Percentiles rank a stretch among this genome's conserved stretches.
These are phyloP conservation scores for Acyrthosiphon pisum DNA, from an alignment of 1,140 invertebrate species.

Conservation along the genomic window DNA sequence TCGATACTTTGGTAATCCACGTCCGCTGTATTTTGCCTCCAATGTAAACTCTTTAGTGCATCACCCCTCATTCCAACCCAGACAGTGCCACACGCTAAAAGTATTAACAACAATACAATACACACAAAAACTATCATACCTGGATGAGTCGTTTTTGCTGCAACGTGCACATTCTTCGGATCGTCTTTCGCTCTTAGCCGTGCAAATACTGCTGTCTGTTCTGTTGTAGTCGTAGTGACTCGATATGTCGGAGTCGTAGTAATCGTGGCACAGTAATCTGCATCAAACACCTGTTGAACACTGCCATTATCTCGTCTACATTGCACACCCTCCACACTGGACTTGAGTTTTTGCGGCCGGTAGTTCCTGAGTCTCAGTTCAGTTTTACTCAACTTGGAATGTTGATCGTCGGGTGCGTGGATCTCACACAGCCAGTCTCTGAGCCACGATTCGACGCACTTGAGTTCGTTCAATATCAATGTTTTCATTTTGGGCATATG, in stretches of 20 bases:
- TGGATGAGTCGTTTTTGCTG: no score
- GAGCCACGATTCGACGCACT: slow-evolving; percentile 8
- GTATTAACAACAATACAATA: background rate
- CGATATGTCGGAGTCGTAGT: background rate
- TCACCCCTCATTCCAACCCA: background rate
- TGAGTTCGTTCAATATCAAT: background rate
- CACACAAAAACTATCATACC: background rate
- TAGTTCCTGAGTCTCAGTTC: background rate
- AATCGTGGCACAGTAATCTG: background rate
- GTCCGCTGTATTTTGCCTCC: background rate
- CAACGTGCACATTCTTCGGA: background rate
- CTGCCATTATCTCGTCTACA: background rate
- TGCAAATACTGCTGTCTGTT: background rate
- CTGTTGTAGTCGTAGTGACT: background rate
- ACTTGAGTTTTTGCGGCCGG: no score
- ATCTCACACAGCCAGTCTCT: slow-evolving; percentile 46
- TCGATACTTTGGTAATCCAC: slow-evolving; percentile 43
- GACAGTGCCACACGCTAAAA: background rate
- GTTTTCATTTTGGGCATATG: slow-evolving; percentile 35
- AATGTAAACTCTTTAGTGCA: background rate
- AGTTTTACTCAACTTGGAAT: background rate
- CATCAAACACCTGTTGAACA: background rate
- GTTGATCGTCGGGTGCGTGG: background rate
- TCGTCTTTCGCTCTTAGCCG: background rate
- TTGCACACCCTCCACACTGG: background rate